These are phyloP conservation scores for Spodoptera littoralis DNA, from an alignment of 2,888 invertebrate species.

Conservation along the genomic window DNA sequence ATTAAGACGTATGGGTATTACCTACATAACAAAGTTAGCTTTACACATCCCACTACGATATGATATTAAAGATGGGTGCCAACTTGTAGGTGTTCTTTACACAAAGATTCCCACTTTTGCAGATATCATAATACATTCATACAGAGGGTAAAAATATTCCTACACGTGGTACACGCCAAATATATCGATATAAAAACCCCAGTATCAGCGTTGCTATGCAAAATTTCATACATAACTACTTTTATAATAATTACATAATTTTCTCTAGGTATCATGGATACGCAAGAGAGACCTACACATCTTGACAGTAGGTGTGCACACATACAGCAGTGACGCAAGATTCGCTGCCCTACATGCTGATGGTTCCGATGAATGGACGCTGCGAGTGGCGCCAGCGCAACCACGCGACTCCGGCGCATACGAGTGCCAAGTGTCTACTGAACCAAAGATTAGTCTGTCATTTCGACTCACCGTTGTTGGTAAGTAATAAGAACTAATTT, in stretches of 20 bases:
- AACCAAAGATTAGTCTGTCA: conserved; percentile 94
- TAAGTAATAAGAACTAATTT: conserved; percentile 80
- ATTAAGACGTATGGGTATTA: no score
- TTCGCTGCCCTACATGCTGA: conserved; percentile 90
- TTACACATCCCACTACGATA: no score
- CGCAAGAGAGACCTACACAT: conserved; percentile 94
- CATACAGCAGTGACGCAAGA: conserved; percentile 90
- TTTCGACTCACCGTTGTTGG: conserved; percentile 93
- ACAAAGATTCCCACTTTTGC: no score
- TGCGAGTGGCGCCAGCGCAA: conserved; percentile 87
- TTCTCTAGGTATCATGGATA: conserved; percentile 94
- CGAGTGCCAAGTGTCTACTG: conserved; percentile 97
- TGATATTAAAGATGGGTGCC: no score
- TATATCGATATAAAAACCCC: no score
- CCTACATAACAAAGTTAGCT: no score
- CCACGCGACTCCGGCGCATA: conserved; percentile 95
- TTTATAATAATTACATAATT: conserved; percentile 6
- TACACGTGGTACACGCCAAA: not conserved
- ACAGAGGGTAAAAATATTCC: not conserved
- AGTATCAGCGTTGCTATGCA: no score
- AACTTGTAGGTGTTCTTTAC: no score
- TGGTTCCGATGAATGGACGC: conserved; percentile 91
- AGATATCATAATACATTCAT: no score
- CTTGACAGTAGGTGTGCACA: conserved; percentile 90
- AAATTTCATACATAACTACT: no score